Conservation (phyloP, 2,888 invertebrate genomes). For the Syrphus vitripennis region DNA sequence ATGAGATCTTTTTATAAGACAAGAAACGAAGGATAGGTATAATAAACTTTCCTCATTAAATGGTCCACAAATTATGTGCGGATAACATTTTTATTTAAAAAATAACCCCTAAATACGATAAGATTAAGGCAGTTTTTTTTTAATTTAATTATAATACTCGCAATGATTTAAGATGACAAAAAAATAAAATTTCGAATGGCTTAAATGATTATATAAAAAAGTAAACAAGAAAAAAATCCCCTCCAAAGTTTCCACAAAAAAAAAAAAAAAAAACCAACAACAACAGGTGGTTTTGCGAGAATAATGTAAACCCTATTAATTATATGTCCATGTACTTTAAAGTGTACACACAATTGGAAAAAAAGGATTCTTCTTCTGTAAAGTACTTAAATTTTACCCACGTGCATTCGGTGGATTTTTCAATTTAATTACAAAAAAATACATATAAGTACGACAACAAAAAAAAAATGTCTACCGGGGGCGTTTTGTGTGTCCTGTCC, state of each 20-base stretch:
- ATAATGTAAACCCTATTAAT: slow-evolving; percentile 1
- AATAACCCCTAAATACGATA: neutral
- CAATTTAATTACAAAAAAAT: slow-evolving; percentile 3
- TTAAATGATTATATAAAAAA: neutral
- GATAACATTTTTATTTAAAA: neutral
- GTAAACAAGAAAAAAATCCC: neutral
- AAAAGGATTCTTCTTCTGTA: neutral
- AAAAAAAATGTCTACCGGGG: neutral
- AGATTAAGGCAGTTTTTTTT: neutral
- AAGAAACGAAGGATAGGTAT: neutral
- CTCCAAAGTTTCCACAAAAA: neutral
- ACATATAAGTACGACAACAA: no score
- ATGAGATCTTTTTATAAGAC: neutral
- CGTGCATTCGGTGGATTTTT: neutral
- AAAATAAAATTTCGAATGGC: neutral
- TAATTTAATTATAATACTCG: neutral
- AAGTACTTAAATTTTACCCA: neutral
- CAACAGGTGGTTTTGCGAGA: neutral
- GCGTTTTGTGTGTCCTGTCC: neutral
- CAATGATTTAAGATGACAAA: neutral
- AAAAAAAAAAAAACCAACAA: neutral
- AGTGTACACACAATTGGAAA: neutral
- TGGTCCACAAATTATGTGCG: neutral
- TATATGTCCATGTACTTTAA: neutral
- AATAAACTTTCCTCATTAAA: neutral